Evolutionary conservation across 2,888 invertebrate genomes (phyloP), one percentile per base, ranked within the genome.

Genomic region (Euzetes globulus): DNA sequence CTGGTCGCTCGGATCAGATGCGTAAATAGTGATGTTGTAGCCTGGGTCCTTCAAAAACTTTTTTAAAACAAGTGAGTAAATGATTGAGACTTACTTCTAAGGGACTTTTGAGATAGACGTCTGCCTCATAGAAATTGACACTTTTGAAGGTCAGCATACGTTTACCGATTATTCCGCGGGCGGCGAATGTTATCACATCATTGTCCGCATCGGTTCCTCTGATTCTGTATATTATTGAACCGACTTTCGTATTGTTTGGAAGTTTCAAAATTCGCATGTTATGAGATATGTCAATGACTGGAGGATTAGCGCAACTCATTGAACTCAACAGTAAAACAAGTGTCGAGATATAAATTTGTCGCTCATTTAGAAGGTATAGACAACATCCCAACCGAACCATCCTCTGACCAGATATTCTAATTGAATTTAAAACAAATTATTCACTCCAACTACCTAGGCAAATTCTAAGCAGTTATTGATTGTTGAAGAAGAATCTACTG

Each of bases 151-250:
- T 73, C 33, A 79, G 68, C 52, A 79, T 47, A 15, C 76, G 71
- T 15, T 75, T 75, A 22, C 77, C 79, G 1, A 76, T 75, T 3
- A 75, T 74, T 19, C 76, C 78, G 3, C 76, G 72, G 19, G 77
- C 70, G 52, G 70, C 74, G n/a, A 74, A 74, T 17, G 22, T 37
- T 22, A 74, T 60, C 4, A 77, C n/a, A 76, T 78, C 72, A 77
- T 74, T 74, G 41, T 79, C 78, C 6, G 79, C 77, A 75, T 79
- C 78, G 0, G 78, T 76, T 71, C 78, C 79, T 72, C 77, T 77
- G 2, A 94, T 87, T 80, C 92, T 87, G 85, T 93, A 94, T 83
- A 94, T 89, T 82, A 92, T 89, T 74, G 91, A 89, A 80, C 90
- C 90, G 72, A 72, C 72, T 72, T 77, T 76, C 15, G 78, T 78